Evolutionary conservation across 2,888 invertebrate genomes (phyloP).

Genomic region (Andrena flavipes): DNA sequence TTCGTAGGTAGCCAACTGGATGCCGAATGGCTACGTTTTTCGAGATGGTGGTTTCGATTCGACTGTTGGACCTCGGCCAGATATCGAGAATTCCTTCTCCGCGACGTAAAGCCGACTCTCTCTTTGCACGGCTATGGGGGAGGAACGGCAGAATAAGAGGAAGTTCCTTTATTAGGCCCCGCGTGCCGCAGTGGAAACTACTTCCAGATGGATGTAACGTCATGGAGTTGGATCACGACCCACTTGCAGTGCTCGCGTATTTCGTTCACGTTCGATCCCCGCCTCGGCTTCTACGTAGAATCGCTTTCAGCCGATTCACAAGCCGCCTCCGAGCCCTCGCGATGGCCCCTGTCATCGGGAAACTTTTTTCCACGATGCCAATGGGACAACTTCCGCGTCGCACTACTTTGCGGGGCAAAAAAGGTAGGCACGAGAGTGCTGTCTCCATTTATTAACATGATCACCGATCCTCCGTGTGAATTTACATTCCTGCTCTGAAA

Average conservation of each 20-base stretch:
- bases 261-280: conserved; percentile 60
- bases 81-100: conserved; percentile 57
- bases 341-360: not conserved
- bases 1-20: conserved; percentile 50
- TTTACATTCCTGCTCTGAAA: too few relatives aligned
- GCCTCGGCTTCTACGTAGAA: conserved; percentile 22
- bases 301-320: conserved; percentile 48
- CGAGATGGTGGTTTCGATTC: conserved; percentile 70
- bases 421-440: not conserved
- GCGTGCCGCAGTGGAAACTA: conserved; percentile 42
- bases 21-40: conserved; percentile 41
- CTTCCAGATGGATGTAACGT: conserved; percentile 58
- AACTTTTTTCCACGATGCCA: not conserved
- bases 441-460: not conserved
- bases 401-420: not conserved
- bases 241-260: conserved; percentile 51
- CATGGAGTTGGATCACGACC: conserved; percentile 53
- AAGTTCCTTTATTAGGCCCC: conserved; percentile 50
- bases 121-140: conserved; percentile 20
- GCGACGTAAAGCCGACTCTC: conserved; percentile 28
- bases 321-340: not conserved
- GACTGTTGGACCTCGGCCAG: conserved; percentile 67
- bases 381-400: conserved; percentile 1
- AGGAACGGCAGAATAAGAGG: conserved; percentile 34
- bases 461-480: not conserved